Evolutionary conservation across 2,888 invertebrate genomes (phyloP).

Genomic region (Sphecodes monilicornis): DNA sequence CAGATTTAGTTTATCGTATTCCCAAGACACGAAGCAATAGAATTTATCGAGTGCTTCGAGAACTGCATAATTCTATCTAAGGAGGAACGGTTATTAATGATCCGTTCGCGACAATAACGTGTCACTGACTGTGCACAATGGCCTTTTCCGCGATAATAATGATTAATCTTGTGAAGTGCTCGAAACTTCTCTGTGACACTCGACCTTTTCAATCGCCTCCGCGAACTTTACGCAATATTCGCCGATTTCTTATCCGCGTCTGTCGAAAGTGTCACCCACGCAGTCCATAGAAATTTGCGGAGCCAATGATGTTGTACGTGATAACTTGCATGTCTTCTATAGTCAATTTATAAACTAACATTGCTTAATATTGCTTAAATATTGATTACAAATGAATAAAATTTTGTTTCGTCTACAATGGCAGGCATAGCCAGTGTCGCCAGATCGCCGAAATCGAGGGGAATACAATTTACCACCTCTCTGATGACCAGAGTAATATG

Average conservation of each 20-base stretch:
- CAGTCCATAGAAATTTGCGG: not conserved
- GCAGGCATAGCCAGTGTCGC: no score
- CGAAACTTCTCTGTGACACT: constrained; percentile 43
- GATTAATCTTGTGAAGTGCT: constrained; percentile 64
- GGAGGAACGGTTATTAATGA: constrained; percentile 64
- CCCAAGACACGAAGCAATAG: not conserved
- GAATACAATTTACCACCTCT: no score
- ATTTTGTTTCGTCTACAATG: no score
- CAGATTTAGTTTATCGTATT: not conserved
- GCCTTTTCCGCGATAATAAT: constrained; percentile 58
- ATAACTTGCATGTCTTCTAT: not conserved
- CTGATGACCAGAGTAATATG: no score
- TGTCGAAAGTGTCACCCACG: not conserved
- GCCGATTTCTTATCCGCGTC: constrained; percentile 45
- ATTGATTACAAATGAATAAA: no score
- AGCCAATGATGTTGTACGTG: not conserved
- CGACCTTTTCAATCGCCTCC: constrained; percentile 15
- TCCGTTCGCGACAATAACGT: constrained; percentile 49
- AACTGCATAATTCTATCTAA: constrained; percentile 14
- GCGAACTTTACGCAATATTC: constrained; percentile 33
- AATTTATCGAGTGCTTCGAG: constrained; percentile 12
- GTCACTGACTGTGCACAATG: constrained; percentile 47
- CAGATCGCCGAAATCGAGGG: no score
- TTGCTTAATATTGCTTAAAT: no score
- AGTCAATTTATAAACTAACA: not conserved